Evolutionary conservation across 2,797 vertebrate species (phyloP).

Genomic region (Anabacerthia variegaticeps): DNA sequence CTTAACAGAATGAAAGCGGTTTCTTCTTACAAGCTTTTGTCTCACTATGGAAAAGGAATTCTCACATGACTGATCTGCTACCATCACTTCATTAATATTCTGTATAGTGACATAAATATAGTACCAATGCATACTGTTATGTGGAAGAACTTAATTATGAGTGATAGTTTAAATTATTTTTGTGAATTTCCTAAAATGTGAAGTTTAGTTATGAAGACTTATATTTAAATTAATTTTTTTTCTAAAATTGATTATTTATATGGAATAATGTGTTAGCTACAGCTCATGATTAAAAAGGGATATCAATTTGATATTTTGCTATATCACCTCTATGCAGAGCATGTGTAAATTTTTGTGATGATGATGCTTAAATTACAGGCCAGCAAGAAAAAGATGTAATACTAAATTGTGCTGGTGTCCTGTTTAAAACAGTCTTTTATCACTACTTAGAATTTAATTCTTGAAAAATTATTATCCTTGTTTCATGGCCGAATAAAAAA

Average conservation of each 20-base stretch:
- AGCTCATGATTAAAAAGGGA: constrained; percentile 14
- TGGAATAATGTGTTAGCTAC: background rate
- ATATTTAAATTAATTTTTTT: background rate
- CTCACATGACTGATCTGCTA: background rate
- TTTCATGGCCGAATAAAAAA: constrained; percentile 26
- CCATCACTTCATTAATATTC: constrained; percentile 1
- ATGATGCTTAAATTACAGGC: background rate
- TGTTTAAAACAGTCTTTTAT: background rate
- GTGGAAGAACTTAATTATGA: background rate
- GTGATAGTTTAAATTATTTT: constrained; percentile 38
- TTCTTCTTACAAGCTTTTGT: background rate
- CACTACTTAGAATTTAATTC: background rate
- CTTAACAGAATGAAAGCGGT: background rate
- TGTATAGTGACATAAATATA: constrained; percentile 1
- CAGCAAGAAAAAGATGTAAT: background rate
- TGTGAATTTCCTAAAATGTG: constrained; percentile 22
- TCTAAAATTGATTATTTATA: background rate
- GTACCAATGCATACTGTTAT: background rate
- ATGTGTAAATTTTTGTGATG: background rate
- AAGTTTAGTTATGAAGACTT: constrained; percentile 10
- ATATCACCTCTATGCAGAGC: background rate
- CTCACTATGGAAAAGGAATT: background rate
- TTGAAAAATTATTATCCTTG: constrained; percentile 39
- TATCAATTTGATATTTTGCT: background rate
- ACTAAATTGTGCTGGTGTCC: background rate